Evolutionary conservation across 1,140 invertebrate species (phyloP), one percentile per base, ranked within the genome.

Genomic region (Caenorhabditis briggsae): DNA sequence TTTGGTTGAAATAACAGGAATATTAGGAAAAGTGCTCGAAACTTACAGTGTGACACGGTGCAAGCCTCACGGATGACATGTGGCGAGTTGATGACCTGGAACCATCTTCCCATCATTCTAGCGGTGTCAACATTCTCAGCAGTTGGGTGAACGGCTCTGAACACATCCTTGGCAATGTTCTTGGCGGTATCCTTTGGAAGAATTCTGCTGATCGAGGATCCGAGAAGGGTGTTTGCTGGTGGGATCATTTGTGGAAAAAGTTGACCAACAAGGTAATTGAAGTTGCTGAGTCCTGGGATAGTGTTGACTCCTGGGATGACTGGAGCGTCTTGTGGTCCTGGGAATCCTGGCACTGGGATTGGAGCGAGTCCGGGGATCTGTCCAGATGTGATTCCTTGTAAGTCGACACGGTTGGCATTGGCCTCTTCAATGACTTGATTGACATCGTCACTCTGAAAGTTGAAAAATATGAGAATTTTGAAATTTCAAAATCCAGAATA

Each of bases 171-270:
- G 2, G 91, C 91, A 61, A 92, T 70, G 83, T 92, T 92, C 58
- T 92, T 92, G 20, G 92, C 92, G 12, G 92, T 88, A 61, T 92
- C 91, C 83, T 92, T 92, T n/a, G 91, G 91, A 50, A 92, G 86
- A 23, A 92, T 88, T 18, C 91, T 88, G 70, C 86, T 89, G 64
- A 92, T 92, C 0, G 91, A 92, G 12, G 92, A 92, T 41, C 91
- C 91, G 41, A 92, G 83, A 14, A 92, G 85, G n/a, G 92, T 92
- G 83, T 92, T 92, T 23, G 91, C 91, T 55, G 91, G 91, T n/a
- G 91, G 91, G 59, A 92, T 92, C 92, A 92, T 91, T 89, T 92
- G 91, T 56, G 91, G 91, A 46, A 92, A 90, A 2, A 92, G 86
- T 86, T 92, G 91, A 25, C 92, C 91, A 25, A 92, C 90, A n/a